Conservation (phyloP, 30 jellyfish, hydroid and myxozoan genomes). For the Catostylus mosaicus region DNA sequence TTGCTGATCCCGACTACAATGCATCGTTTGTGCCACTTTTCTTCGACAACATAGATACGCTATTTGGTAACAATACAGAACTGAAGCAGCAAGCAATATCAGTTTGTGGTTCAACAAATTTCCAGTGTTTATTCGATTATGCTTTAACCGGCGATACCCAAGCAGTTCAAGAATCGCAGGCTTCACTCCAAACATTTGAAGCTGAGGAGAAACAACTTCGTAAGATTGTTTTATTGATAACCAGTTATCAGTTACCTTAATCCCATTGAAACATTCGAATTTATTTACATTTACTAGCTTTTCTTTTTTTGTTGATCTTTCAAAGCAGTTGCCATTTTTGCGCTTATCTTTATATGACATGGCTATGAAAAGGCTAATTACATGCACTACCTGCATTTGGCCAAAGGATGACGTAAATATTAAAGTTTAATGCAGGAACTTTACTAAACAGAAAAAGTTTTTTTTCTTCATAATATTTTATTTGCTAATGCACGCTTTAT, state of each 20-base stretch:
- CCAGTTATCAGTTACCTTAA: neutral
- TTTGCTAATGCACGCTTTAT: too few relatives aligned
- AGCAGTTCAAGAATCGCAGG: constrained; percentile 45
- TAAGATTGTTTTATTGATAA: neutral
- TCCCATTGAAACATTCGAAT: neutral
- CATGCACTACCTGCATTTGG: too few relatives aligned
- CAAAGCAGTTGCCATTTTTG: too few relatives aligned
- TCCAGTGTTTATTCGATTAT: constrained; percentile 62
- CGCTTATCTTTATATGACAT: too few relatives aligned
- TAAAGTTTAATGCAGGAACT: too few relatives aligned
- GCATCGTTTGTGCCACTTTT: constrained; percentile 66
- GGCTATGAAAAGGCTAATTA: too few relatives aligned
- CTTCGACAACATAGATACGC: constrained; percentile 23
- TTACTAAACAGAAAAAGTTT: too few relatives aligned
- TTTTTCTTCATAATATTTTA: too few relatives aligned
- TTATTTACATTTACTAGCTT: neutral
- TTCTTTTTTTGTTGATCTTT: neutral
- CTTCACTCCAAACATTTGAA: constrained; percentile 1
- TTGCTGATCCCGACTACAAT: constrained; percentile 28
- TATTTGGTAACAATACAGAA: constrained; percentile 58
- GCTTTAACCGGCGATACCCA: constrained; percentile 49
- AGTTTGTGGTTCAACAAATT: constrained; percentile 50
- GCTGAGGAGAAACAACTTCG: constrained; percentile 48
- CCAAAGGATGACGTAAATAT: too few relatives aligned
- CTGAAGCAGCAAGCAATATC: constrained; percentile 22